Base-by-base conservation (phyloP, 2,113 vertebrate genomes). In the Pelodiscus sinensis region DNA sequence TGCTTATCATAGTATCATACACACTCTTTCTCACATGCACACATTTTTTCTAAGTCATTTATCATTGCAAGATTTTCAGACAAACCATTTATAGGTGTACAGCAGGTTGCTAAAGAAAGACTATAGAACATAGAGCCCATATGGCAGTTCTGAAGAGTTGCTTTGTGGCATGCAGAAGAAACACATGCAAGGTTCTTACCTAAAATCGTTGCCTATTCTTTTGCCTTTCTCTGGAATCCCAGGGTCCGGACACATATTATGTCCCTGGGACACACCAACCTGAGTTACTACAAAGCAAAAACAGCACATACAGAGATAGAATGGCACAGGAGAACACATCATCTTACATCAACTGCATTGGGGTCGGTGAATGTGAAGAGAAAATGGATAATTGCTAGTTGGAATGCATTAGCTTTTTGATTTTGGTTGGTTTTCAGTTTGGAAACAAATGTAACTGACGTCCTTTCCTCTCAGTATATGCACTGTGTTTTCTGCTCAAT, bases 191-290 rank as follows among this genome's bases (percentile, higher is more conserved):
- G 81, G 79, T 16, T 92, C 98, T 98, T 98, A 99, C 99, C 99
- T 99, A 98, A 99, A 99, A 96, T 99, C 99, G 44, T 98, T 98
- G 96, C 99, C 99, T 99, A 99, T 99, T 97, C 99, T 99, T 98
- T 99, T 99, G 90, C 99, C 99, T 97, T 98, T 98, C 97, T 99
- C 99, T 9, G 99, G 99, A 97, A 99, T 99, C 96, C 99, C 99
- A 78, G 99, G 99, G 96, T 99, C 99, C 95, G 99, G 99, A 98
- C 99, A 99, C 99, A 99, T 99, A 98, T 99, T 99, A 98, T 99
- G 99, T 95, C 99, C 99, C 98, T 99, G 99, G 86, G 99, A 99
- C 87, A 99, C 99, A 94, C 99, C 99, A 99, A 99, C 99, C 98
- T 99, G 99, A 96, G 99, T 99, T 98, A 99, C 99, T 99, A 98